A percentile compares a stretch with the other conserved stretches of the same genome.
Evolutionary conservation across 1,140 invertebrate species (phyloP).

Genomic region (Temnothorax nylanderi): DNA sequence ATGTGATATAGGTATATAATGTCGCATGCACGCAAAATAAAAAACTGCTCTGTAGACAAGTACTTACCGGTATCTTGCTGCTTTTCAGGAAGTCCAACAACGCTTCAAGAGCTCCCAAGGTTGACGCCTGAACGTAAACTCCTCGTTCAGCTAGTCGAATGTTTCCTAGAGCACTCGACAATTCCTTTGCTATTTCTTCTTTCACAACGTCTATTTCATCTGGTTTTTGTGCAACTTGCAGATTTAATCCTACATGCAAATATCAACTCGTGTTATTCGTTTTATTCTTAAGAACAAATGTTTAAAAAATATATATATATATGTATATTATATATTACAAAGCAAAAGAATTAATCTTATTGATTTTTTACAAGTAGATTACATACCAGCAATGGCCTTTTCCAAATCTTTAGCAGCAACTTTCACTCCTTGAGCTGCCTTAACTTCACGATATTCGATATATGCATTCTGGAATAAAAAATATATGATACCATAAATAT

Average conservation of each 20-base stretch:
- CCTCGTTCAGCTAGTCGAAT: constrained; percentile 97
- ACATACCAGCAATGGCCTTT: constrained; percentile 96
- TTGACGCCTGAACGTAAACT: constrained; percentile 99
- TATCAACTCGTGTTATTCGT: background rate
- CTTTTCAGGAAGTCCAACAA: constrained; percentile 97
- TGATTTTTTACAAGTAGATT: constrained; percentile 14
- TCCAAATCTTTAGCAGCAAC: constrained; percentile 99
- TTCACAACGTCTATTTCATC: constrained; percentile 96
- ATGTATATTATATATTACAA: background rate
- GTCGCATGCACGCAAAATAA: background rate
- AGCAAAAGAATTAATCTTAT: background rate
- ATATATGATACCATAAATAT: constrained; percentile 42
- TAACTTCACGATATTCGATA: constrained; percentile 97
- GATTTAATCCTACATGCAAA: constrained; percentile 89
- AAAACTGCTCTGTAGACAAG: background rate
- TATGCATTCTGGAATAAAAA: constrained; percentile 93
- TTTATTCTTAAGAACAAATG: background rate
- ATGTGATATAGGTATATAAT: background rate
- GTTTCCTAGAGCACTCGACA: constrained; percentile 95
- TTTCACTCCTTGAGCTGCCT: constrained; percentile 99
- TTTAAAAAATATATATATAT: background rate
- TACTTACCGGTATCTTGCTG: constrained; percentile 97
- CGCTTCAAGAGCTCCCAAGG: constrained; percentile 98
- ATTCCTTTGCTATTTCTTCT: constrained; percentile 92
- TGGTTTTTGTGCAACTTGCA: constrained; percentile 94